Percentiles rank a stretch among this genome's conserved stretches.
These are phyloP conservation scores for Alosa alosa DNA, from an alignment of 2,113 vertebrate species.

Conservation along the genomic window DNA sequence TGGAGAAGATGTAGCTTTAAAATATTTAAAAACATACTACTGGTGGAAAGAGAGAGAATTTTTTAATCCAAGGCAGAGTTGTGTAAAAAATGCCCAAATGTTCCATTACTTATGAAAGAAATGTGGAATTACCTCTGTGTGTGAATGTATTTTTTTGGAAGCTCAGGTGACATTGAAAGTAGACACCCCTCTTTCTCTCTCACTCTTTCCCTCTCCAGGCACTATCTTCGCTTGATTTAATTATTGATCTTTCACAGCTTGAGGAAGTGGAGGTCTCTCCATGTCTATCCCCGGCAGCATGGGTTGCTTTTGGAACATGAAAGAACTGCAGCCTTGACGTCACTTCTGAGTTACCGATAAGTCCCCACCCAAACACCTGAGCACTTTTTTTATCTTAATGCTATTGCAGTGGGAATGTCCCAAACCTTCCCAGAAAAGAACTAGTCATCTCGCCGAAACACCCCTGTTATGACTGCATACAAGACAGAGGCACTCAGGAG, in stretches of 20 bases:
- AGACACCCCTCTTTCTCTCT: conserved; percentile 26
- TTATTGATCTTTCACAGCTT: conserved; percentile 42
- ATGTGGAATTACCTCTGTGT: not conserved
- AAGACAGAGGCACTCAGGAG: not conserved
- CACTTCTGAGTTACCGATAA: not conserved
- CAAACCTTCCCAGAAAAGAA: not conserved
- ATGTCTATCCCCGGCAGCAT: not conserved
- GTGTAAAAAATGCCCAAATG: not conserved
- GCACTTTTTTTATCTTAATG: not conserved
- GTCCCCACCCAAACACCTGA: not conserved
- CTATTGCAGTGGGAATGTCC: not conserved
- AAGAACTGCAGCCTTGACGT: not conserved
- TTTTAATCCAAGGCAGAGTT: not conserved
- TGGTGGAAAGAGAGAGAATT: not conserved
- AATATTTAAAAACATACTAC: not conserved
- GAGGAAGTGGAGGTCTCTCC: conserved; percentile 31
- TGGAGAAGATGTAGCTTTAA: not conserved
- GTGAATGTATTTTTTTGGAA: conserved; percentile 31
- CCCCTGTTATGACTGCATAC: not conserved
- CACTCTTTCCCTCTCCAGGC: conserved; percentile 7
- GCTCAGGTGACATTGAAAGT: conserved; percentile 34
- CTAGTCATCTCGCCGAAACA: not conserved
- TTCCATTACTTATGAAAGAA: not conserved
- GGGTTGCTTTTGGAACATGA: not conserved
- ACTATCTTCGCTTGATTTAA: conserved; percentile 34